These are phyloP conservation scores for Typhlomys cinereus DNA, from an alignment of 2,113 vertebrate species.

Conservation along the genomic window DNA sequence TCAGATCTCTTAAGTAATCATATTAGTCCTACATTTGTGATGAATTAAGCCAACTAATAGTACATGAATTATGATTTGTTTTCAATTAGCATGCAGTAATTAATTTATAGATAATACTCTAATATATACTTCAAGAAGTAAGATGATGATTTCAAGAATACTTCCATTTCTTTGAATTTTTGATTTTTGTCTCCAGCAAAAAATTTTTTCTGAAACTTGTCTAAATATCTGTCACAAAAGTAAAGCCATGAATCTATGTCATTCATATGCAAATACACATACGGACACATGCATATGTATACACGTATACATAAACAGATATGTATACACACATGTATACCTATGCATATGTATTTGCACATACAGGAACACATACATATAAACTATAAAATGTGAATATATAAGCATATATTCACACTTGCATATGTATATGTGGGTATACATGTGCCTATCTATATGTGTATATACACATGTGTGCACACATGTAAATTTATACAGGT, in stretches of 20 bases:
- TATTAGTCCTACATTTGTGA: not conserved
- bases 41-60: not conserved
- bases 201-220: not conserved
- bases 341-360: too few species aligned
- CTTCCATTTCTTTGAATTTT: not conserved
- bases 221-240: not conserved
- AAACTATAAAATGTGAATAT: too few species aligned
- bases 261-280: too few species aligned
- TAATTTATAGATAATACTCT: not conserved
- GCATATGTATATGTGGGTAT: too few species aligned
- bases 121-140: not conserved
- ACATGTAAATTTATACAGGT: too few species aligned
- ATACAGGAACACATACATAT: too few species aligned
- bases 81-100: slow-evolving; percentile 27
- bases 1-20: not conserved
- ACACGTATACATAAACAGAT: not conserved
- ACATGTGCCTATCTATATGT: too few species aligned
- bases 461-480: too few species aligned
- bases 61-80: not conserved
- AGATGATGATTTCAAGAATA: not conserved
- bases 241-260: slow-evolving; percentile 1
- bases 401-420: too few species aligned
- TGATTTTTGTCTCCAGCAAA: slow-evolving; percentile 22
- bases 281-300: not conserved
- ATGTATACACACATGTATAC: too few species aligned